phyloP scores from a whole-genome alignment of 2,888 invertebrate genomes.

The Eurois occulta region DNA sequence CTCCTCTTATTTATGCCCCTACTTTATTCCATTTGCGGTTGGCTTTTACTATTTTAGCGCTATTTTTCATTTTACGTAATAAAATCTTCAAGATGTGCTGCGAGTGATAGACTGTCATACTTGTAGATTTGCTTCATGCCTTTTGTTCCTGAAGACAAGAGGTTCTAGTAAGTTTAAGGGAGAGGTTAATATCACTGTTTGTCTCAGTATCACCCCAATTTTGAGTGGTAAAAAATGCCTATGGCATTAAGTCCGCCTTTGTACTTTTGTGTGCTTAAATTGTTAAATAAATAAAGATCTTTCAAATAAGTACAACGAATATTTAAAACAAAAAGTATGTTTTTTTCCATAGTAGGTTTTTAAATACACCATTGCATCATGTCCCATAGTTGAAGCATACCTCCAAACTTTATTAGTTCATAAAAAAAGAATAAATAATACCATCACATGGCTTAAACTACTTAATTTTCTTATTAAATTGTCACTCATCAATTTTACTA shows the following conservation, averaged over 20 bases:
- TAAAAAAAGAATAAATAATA: slow-evolving; percentile 42
- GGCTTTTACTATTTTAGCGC: slow-evolving; percentile 61
- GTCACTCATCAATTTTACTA: slow-evolving; percentile 61
- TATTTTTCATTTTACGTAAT: slow-evolving; percentile 56
- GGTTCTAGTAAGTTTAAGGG: not conserved
- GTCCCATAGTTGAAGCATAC: not conserved
- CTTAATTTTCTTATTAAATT: slow-evolving; percentile 62
- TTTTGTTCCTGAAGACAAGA: not conserved
- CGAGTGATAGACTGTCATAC: slow-evolving; percentile 38
- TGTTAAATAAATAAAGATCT: not conserved
- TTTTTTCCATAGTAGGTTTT: not conserved
- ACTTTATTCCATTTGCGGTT: slow-evolving; percentile 86
- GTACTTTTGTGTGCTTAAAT: not conserved
- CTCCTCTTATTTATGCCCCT: slow-evolving; percentile 86
- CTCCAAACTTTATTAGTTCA: slow-evolving; percentile 16
- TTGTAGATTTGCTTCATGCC: slow-evolving; percentile 5
- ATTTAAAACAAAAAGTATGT: not conserved
- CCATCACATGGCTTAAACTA: slow-evolving; percentile 41
- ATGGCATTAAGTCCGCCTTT: not conserved
- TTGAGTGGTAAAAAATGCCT: not conserved
- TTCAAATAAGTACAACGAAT: not conserved
- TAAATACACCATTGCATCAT: not conserved
- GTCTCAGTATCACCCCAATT: not conserved
- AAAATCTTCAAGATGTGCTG: slow-evolving; percentile 49
- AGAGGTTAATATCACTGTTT: not conserved